Evolutionary conservation across 2,113 vertebrate species (phyloP), one percentile per base, ranked within the genome.

Genomic region (Cottus gobio): DNA sequence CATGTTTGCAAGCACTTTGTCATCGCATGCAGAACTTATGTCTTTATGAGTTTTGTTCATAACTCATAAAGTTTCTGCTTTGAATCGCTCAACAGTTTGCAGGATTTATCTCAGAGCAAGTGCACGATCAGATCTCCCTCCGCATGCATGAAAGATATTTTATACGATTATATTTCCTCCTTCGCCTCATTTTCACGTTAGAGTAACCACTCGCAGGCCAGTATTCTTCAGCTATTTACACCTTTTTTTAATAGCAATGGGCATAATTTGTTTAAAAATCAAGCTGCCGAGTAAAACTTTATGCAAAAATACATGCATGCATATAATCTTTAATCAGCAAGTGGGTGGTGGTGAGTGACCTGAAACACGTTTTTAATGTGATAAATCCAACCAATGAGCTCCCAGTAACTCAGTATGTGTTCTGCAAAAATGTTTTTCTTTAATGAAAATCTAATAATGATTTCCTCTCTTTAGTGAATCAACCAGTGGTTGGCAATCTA

Each of bases 401-500:
- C 9, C 16, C 5, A 30, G 36, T 30, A 1, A 30, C 36, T 22
- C 15, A 52, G 13, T 56, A 3, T 82, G 2, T 83, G 34, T 70
- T 58, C 24, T 81, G 12, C 28, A 42, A 73, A 28, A 63, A 62
- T 70, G 39, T 36, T 60, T 64, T 24, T 57, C 68, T 71, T 22
- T 63, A 12, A 69, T 77, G 22, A 85, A 86, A 85, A 73, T 85
- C 83, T 90, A 93, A 93, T 71, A 74, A 24, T 89, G 90, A 90
- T 96, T 94, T 94, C 92, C 92, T 93, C 73, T 95, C 95, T 96
- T 89, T 92, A 99, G 98, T 94, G 82, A 69, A 30, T 81, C 93
- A 95, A 75, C 96, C 96, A n/a, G 91, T 93, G 92, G 90, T 97
- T 89, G 95, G 95, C 87, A 95, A 95, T 85, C 90, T 99, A 18